Base-by-base conservation (phyloP, 30 jellyfish, hydroid and myxozoan species). In the Hydra vulgaris region DNA sequence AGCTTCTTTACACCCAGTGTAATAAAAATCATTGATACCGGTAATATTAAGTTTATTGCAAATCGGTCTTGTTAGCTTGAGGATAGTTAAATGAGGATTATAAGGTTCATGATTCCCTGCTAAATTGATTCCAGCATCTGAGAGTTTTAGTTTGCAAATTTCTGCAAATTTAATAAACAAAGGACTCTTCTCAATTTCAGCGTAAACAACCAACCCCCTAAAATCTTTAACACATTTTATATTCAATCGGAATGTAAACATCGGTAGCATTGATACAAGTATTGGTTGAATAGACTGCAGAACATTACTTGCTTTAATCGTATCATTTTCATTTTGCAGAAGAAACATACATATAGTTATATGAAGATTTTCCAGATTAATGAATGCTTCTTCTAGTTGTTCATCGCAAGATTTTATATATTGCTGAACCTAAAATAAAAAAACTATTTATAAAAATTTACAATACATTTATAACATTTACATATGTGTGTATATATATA, bases 321-420 rank as follows among this genome's bases (percentile, higher is more conserved):
- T 84, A 40, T 94, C 99, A n/a, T 70, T 82, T 27, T 94, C 95
- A 68, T 74, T 85, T 17, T 94, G 82, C 54, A 94, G 73, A 4
- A 91, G 82, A 19, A 94, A 54, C 99, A 94, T 94, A 70, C 91
- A 88, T 73, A 94, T 71, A 24, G 99, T 94, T 7, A 94, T 92
- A 85, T 94, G 99, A 25, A 84, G 56, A n/a, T 73, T 89, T 23
- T 54, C 26, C 40, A 67, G 83, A 24, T 74, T 79, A 69, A 87
- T 71, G 78, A 88, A 84, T 27, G 88, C 92, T 0, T 84, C 89
- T 88, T 84, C 72, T 24, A 94, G 74, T 1, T 94, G 82, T 53
- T 82, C 89, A 71, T 94, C 95, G 72, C 88, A 94, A 1, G 96
- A 72, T 16, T 74, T 52, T 25, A 94, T 85, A 74, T 88, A 90